Evolutionary conservation across 2,797 vertebrate species (phyloP).

Genomic region (Pantherophis alleghaniensis): DNA sequence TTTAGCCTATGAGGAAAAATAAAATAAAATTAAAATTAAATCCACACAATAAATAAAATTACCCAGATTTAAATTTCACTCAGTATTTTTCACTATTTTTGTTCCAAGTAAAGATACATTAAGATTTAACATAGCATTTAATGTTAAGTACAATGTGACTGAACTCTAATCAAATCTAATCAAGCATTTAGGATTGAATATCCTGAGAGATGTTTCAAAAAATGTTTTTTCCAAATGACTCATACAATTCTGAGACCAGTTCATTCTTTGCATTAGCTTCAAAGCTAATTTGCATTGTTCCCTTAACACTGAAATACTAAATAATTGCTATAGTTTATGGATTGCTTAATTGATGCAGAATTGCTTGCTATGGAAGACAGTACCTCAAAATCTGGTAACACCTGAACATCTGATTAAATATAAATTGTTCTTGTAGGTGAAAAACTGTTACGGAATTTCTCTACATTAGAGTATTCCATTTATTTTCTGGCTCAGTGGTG

Average conservation of each 20-base stretch:
- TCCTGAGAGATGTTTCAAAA: neutral
- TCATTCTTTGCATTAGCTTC: slow-evolving; percentile 7
- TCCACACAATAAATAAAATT: neutral
- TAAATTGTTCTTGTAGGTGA: slow-evolving; percentile 21
- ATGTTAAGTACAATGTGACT: neutral
- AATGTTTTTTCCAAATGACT: neutral
- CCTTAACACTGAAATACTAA: slow-evolving; percentile 24
- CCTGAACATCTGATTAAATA: slow-evolving; percentile 36
- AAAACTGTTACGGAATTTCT: slow-evolving; percentile 24
- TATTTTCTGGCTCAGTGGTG: slow-evolving; percentile 58
- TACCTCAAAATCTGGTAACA: slow-evolving; percentile 37
- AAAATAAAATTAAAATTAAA: neutral
- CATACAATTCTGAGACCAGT: neutral
- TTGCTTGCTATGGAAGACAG: slow-evolving; percentile 49
- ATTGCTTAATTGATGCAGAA: slow-evolving; percentile 50
- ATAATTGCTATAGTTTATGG: slow-evolving; percentile 32
- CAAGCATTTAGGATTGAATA: neutral
- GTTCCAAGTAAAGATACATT: neutral
- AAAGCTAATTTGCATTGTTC: slow-evolving; percentile 25
- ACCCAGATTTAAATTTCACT: neutral
- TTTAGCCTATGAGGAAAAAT: neutral
- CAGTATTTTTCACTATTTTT: neutral
- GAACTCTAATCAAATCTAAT: neutral
- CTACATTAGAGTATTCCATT: slow-evolving; percentile 55
- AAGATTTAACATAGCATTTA: neutral